A percentile compares a stretch with the other conserved stretches of the same genome.
These are phyloP conservation scores for Halichoerus grypus DNA, from an alignment of 2,113 vertebrate species.

Conservation along the genomic window DNA sequence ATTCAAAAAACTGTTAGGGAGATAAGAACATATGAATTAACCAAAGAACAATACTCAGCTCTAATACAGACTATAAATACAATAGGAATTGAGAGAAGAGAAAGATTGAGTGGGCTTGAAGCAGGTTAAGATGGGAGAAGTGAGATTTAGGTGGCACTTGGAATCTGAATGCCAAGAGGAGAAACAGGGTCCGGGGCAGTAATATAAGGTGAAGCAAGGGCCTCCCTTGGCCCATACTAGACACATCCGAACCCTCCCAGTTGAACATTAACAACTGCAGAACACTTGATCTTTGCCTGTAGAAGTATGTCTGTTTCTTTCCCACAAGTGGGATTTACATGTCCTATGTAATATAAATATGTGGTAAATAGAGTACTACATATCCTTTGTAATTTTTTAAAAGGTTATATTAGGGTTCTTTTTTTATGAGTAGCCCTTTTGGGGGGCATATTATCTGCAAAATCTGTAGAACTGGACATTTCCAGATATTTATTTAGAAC, in stretches of 20 bases:
- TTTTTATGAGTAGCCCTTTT: neutral
- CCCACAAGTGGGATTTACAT: neutral
- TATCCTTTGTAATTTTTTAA: slow-evolving; percentile 11
- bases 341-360: neutral
- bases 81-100: neutral
- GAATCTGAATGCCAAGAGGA: neutral
- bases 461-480: slow-evolving; percentile 45
- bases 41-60: neutral
- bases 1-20: slow-evolving; percentile 44
- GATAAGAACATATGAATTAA: neutral
- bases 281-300: neutral
- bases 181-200: neutral
- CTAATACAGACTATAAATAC: slow-evolving; percentile 12
- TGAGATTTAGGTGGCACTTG: neutral
- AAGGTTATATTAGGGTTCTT: slow-evolving; percentile 34
- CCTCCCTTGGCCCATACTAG: neutral
- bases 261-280: neutral
- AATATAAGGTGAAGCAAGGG: neutral
- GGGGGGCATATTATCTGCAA: slow-evolving; percentile 15
- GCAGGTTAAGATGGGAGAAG: neutral
- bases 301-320: slow-evolving; percentile 35
- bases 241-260: neutral
- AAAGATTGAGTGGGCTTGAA: neutral
- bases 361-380: neutral
- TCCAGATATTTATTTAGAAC: slow-evolving; percentile 62